phyloP scores from a whole-genome alignment of 2,888 invertebrate species.

The Tipula confusa region DNA sequence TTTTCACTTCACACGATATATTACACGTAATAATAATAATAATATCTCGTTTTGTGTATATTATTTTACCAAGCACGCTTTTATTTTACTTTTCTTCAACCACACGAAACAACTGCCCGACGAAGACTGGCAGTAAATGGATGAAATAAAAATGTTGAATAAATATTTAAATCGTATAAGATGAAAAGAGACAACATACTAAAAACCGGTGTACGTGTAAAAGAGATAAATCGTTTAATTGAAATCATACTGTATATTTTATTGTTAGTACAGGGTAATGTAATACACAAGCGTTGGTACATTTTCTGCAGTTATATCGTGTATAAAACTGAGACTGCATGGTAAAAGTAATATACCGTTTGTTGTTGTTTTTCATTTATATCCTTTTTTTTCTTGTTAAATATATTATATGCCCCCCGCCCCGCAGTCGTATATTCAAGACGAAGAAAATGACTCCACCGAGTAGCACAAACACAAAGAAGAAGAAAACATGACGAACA shows the following conservation, averaged over 20 bases:
- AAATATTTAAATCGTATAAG: not conserved
- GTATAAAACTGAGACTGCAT: too few relatives aligned
- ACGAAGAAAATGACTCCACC: not conserved
- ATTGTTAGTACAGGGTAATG: not conserved
- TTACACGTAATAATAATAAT: constrained; percentile 25
- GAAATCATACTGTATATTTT: not conserved
- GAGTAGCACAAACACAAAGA: not conserved
- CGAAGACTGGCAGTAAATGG: not conserved
- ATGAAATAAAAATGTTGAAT: not conserved
- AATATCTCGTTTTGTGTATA: not conserved
- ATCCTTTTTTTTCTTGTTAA: not conserved
- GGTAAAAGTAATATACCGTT: too few relatives aligned
- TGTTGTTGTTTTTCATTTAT: not conserved
- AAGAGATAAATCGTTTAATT: not conserved
- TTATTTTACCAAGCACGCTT: not conserved
- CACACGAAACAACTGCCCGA: not conserved
- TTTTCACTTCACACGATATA: constrained; percentile 8
- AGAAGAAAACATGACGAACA: constrained; percentile 25
- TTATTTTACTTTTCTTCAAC: not conserved
- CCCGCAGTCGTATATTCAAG: not conserved
- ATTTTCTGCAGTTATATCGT: not conserved
- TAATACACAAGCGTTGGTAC: not conserved
- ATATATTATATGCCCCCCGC: not conserved
- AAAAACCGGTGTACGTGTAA: not conserved
- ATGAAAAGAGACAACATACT: not conserved